phyloP scores from a whole-genome alignment of 1,140 invertebrate species.

The Rhyacophila brunnea region DNA sequence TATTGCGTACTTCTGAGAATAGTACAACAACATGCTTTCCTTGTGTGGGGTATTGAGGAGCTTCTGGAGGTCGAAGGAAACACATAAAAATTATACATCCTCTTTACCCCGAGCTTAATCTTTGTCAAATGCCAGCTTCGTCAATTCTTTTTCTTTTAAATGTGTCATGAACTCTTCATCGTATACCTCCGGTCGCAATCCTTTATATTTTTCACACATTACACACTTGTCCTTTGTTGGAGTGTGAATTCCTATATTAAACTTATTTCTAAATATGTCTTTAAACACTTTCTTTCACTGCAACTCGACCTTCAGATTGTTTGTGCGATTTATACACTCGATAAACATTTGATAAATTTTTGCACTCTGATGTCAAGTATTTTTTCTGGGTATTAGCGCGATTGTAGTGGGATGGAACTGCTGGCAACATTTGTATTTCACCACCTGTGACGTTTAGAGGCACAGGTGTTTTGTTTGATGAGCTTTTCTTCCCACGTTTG shows the following conservation, averaged over 20 bases:
- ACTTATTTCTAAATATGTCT: no score
- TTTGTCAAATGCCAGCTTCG: conserved; percentile 18
- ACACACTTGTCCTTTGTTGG: conserved; percentile 39
- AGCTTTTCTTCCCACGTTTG: conserved; percentile 28
- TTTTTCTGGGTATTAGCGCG: no score
- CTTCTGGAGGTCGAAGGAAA: conserved; percentile 36
- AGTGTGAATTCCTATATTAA: no score
- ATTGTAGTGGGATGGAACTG: no score
- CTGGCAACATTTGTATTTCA: conserved; percentile 30
- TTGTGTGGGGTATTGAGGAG: conserved; percentile 36
- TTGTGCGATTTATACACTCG: no score
- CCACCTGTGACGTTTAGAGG: conserved; percentile 28
- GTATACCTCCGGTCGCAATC: background rate
- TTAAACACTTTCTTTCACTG: conserved; percentile 36
- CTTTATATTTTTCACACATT: conserved; percentile 8
- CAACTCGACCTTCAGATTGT: no score
- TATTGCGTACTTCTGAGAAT: conserved; percentile 27
- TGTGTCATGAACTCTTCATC: background rate
- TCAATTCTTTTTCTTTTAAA: conserved; percentile 17
- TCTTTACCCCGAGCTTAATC: background rate
- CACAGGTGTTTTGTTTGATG: no score
- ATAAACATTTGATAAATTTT: no score
- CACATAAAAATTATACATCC: conserved; percentile 13
- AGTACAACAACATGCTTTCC: conserved; percentile 29
- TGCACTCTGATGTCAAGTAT: no score